These are phyloP conservation scores for Argyrosomus regius DNA, from an alignment of 2,797 vertebrate species.

Conservation along the genomic window DNA sequence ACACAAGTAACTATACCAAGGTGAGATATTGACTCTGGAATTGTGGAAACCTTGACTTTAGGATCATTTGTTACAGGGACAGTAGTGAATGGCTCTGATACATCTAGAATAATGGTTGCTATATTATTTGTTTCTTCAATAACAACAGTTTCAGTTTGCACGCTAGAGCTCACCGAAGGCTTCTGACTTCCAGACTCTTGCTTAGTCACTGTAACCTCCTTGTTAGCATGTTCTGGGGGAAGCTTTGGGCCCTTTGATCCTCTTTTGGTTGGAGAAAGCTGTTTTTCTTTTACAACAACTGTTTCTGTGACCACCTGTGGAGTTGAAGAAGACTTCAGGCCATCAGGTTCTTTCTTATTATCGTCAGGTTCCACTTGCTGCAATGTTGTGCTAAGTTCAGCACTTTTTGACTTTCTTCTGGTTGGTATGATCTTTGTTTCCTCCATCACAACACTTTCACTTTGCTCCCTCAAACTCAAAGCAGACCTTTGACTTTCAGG, in stretches of 20 bases:
- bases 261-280: slow-evolving; percentile 38
- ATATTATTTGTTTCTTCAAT: slow-evolving; percentile 20
- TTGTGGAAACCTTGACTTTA: slow-evolving; percentile 19
- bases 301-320: neutral
- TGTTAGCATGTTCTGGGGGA: neutral
- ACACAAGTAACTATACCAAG: neutral
- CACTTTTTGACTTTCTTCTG: slow-evolving; percentile 27
- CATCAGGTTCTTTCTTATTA: slow-evolving; percentile 1
- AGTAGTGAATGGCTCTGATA: neutral
- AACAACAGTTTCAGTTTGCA: neutral
- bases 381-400: neutral
- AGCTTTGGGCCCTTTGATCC: slow-evolving; percentile 4
- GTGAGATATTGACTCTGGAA: slow-evolving; percentile 15
- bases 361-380: neutral
- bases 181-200: slow-evolving; percentile 10
- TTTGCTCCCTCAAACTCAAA: neutral
- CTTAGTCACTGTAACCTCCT: neutral
- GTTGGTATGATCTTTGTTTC: neutral
- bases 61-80: neutral
- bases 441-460: neutral
- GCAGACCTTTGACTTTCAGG: neutral
- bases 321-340: slow-evolving; percentile 11
- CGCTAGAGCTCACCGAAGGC: neutral
- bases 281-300: neutral
- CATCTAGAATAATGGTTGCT: slow-evolving; percentile 15